phyloP scores from a whole-genome alignment of 2,888 invertebrate genomes.

The Lumbricus terrestris region DNA sequence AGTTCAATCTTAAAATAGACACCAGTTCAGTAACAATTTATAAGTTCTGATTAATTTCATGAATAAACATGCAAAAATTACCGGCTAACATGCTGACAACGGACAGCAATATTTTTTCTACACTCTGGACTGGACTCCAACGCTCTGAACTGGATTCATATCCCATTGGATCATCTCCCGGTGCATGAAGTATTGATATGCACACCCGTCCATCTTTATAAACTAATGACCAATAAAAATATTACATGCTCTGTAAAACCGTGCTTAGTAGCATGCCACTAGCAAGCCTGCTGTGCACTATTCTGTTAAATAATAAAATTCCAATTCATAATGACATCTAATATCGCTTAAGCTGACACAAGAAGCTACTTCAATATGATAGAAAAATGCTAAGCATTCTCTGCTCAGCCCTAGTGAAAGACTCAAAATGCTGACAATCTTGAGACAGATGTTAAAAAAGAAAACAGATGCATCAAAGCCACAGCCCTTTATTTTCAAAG shows the following conservation, averaged over 20 bases:
- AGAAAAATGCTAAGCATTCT: neutral
- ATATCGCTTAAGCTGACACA: too few relatives aligned
- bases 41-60: neutral
- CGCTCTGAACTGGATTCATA: slow-evolving; percentile 96
- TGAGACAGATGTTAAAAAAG: neutral
- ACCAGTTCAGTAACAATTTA: neutral
- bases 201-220: slow-evolving; percentile 97
- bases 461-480: neutral
- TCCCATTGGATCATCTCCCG: slow-evolving; percentile 99
- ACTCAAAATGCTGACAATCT: neutral
- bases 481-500: neutral
- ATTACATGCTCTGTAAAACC: slow-evolving; percentile 6
- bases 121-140: slow-evolving; percentile 99
- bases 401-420: neutral
- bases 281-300: too few relatives aligned
- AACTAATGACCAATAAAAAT: slow-evolving; percentile 64
- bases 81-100: slow-evolving; percentile 97
- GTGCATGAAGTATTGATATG: slow-evolving; percentile 97
- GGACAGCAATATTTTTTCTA: slow-evolving; percentile 95
- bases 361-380: neutral
- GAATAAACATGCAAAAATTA: slow-evolving; percentile 48
- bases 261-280: too few relatives aligned
- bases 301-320: too few relatives aligned
- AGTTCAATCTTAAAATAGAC: too few relatives aligned
- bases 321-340: too few relatives aligned